Evolutionary conservation across 2,113 vertebrate species (phyloP).

Genomic region (Tragelaphus buxtoni): DNA sequence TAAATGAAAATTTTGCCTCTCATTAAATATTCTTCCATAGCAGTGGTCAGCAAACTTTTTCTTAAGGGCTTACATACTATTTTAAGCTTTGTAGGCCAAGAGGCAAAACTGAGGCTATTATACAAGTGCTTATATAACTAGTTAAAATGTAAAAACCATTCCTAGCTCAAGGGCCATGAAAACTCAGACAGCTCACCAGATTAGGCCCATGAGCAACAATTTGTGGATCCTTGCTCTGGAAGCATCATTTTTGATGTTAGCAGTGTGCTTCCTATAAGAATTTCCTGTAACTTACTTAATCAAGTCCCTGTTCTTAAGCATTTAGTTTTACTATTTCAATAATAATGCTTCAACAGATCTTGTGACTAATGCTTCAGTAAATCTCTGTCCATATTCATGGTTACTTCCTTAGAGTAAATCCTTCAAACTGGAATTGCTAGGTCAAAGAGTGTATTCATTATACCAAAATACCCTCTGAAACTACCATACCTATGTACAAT

Average conservation of each 20-base stretch:
- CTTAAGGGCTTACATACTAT: background rate
- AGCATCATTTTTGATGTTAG: background rate
- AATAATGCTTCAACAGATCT: background rate
- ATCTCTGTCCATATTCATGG: background rate
- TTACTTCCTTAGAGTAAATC: background rate
- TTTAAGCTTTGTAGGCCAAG: background rate
- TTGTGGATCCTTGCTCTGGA: background rate
- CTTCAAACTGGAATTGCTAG: background rate
- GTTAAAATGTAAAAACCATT: background rate
- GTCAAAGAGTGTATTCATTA: background rate
- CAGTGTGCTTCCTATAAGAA: background rate
- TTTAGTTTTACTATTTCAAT: background rate
- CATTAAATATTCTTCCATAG: background rate
- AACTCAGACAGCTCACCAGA: background rate
- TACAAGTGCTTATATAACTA: background rate
- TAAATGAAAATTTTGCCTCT: background rate
- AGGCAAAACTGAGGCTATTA: background rate
- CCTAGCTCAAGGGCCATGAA: background rate
- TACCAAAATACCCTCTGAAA: background rate
- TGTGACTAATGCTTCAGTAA: background rate
- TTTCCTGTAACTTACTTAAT: background rate
- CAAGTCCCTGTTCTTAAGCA: background rate
- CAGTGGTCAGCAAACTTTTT: background rate
- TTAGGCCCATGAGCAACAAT: background rate
- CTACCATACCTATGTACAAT: accelerated